Conservation (phyloP, 2,113 vertebrate species). For the Labrus mixtus region DNA sequence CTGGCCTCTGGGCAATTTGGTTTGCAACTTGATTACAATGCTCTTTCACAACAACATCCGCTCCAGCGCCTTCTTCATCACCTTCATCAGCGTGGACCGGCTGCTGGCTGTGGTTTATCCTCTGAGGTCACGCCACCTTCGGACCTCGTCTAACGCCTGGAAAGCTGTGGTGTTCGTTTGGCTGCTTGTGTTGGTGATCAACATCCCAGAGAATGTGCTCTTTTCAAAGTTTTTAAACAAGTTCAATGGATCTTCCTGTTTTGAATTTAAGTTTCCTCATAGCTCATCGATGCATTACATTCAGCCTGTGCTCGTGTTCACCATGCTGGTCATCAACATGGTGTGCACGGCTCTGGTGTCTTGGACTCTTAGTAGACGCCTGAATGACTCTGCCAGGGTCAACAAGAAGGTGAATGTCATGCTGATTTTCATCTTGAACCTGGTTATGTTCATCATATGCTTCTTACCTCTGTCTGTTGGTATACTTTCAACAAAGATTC, state of each 20-base stretch:
- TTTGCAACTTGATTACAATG: constrained; percentile 57
- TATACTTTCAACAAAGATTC: background rate
- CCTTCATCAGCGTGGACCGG: constrained; percentile 77
- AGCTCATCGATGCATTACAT: fast-evolving
- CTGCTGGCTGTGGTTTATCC: constrained; percentile 78
- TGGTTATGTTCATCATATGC: constrained; percentile 70
- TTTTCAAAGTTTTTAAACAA: fast-evolving
- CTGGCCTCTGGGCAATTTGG: constrained; percentile 43
- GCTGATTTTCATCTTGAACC: constrained; percentile 72
- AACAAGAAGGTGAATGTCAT: constrained; percentile 73
- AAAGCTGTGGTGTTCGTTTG: constrained; percentile 53
- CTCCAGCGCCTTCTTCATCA: constrained; percentile 78
- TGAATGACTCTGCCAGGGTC: constrained; percentile 30
- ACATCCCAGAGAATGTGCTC: constrained; percentile 20
- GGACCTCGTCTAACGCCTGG: constrained; percentile 48
- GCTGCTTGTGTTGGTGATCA: constrained; percentile 46
- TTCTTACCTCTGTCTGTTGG: constrained; percentile 66
- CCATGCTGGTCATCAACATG: constrained; percentile 64
- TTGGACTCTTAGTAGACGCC: constrained; percentile 42
- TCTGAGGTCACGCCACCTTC: constrained; percentile 64
- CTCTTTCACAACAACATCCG: constrained; percentile 75
- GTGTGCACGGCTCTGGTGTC: constrained; percentile 70
- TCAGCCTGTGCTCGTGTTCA: constrained; percentile 45
- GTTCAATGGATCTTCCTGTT: constrained; percentile 20
- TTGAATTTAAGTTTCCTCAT: background rate